Evolutionary conservation across 2,888 invertebrate species (phyloP), one percentile per base, ranked within the genome.

Genomic region (Uloborus plumipes): DNA sequence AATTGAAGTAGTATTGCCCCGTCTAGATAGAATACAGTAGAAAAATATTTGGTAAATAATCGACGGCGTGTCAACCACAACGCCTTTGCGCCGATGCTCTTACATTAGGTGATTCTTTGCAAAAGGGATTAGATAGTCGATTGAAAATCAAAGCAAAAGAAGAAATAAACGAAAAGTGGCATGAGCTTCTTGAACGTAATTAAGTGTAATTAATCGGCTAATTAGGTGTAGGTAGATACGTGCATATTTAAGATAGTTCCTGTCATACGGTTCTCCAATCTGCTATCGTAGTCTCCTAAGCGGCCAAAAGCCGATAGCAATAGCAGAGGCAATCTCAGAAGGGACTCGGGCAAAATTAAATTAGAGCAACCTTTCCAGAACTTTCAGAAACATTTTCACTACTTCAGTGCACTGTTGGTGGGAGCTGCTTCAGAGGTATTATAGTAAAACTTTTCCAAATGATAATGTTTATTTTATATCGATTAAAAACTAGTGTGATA

Each of bases 171-270:
- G 47, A 50, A 58, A 73, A 39, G 73, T n/a, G 79, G 61, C 31
- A 51, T 20, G 18, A 58, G 67, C 31, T 73, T 70, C 75, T 81
- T 64, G 65, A 66, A 61, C 51, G 81, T 76, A 81, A 81, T 81
- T 81, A 81, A 75, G 75, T 66, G 75, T 81, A 75, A 81, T 81
- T 81, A 80, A 61, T 65, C 70, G 47, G 51, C 81, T 81, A 81
- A 81, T 81, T 81, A 81, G 81, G 49, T 76, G 51, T 65, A 81
- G 71, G 81, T 81, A 70, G 76, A 71, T 71, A 75, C 67, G 70
- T 75, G 75, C 70, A 81, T 81, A 81, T 71, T 81, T 81, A 62
- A 81, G 81, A 81, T 81, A 81, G 81, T 64, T 81, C 65, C 75
- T 66, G 81, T 65, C 71, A 69, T 76, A 66, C 51, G 49, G 50